Base-by-base conservation (phyloP, 1,140 invertebrate species). In the Proctacanthus coquilletti region DNA sequence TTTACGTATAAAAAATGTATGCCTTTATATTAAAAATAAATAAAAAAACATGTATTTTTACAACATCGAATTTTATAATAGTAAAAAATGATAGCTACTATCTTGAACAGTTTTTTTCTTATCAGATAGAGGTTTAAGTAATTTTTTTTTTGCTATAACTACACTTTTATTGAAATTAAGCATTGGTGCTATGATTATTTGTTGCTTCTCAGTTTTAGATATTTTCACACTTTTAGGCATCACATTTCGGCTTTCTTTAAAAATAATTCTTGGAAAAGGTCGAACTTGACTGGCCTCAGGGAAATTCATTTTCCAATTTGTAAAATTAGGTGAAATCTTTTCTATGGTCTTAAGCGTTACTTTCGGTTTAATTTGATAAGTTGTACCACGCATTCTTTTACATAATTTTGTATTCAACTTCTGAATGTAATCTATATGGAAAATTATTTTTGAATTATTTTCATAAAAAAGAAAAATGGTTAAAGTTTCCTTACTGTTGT, bases 121-220 rank as follows among this genome's bases (percentile, higher is more conserved):
- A 38, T 59, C 53, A 2, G 49, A 50, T 32, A 59, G 18, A n/a
- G 52, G 53, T 36, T 55, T 59, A 9, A 53, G 50, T 14, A 59
- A 42, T 38, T 55, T 56, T 11, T 56, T 45, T 6, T 42, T 45
- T 4, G 53, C 54, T 18, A 59, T 59, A 14, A 56, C 39, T 15
- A 59, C 53, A 18, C 55, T 53, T 6, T 47, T 51, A 34, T 48
- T 46, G 6, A 40, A 40, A 13, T 42, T 38, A 6, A 34, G 47
- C 17, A 37, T 39, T 34, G 27, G 38, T 39, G 2, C 46, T 44
- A 19, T 44, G 42, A 36, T 3, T 42, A 46, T 14, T 10, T 2
- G 23, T n/a, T 11, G 8, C 18, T 11, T 39, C 29, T 18, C 17
- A 31, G 18, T 5, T 30, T 10, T 46, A 42, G 29, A 37, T 36